Evolutionary conservation across 2,888 invertebrate species (phyloP), one percentile per base, ranked within the genome.

Genomic region (Polyploca ridens): DNA sequence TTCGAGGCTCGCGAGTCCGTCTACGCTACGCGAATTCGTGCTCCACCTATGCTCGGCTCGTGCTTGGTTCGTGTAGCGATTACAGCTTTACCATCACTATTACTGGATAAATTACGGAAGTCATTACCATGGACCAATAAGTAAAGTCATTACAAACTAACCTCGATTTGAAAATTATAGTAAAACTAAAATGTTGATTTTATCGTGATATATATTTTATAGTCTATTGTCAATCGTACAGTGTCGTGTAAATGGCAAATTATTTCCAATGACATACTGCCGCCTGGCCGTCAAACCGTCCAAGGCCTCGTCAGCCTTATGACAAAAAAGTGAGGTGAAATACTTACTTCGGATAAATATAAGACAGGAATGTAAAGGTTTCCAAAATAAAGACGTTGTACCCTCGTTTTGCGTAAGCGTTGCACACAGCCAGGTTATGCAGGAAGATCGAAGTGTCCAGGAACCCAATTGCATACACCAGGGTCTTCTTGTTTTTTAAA

Each of bases 341-440:
- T 67, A 84, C 92, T 89, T 77, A 93, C 93, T 90, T 92, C 0
- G 93, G 93, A 71, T 93, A 94, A 2, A 94, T 90, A 35, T 90
- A 82, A 0, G 86, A 82, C 33, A 93, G 83, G 63, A 93, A 90
- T 0, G 73, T 67, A 5, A 90, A 68, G 0, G 92, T 91, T 11
- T 94, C 93, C 0, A 88, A 81, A 0, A 92, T 66, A 46, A 94
- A 77, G 0, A 93, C 94, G 67, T 93, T 94, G 82, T 93, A 93
- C 0, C 93, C 93, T 3, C 83, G 76, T 62, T 79, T 88, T 0
- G 85, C 78, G 77, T 93, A 93, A 0, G 89, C 71, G 0, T 83
- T 88, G 1, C 83, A 91, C 0, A 93, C 71, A 0, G 93, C 91
- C 58, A 84, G 86, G 0, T 85, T 81, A 66, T 89, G 88, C 0